These are phyloP conservation scores for Eristalis tenax DNA, from an alignment of 2,888 invertebrate species.

Conservation along the genomic window DNA sequence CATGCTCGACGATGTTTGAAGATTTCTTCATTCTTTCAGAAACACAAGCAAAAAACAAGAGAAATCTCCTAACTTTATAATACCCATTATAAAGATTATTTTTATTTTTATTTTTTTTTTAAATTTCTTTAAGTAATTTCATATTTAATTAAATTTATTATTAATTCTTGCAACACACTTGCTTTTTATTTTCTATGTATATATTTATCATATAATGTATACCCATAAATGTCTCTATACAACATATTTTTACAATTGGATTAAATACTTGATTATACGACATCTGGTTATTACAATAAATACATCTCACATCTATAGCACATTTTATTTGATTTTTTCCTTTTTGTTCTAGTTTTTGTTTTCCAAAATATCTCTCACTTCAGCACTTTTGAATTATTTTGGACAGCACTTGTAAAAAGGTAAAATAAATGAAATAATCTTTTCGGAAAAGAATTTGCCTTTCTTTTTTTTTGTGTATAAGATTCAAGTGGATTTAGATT, in stretches of 20 bases:
- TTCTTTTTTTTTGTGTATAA: not conserved
- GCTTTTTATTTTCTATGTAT: not conserved
- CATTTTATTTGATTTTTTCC: slow-evolving; percentile 26
- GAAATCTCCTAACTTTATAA: slow-evolving; percentile 56
- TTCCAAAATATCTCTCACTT: slow-evolving; percentile 8
- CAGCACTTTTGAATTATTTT: slow-evolving; percentile 32
- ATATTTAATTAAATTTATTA: slow-evolving; percentile 45
- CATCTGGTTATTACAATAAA: slow-evolving; percentile 62
- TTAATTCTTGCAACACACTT: slow-evolving; percentile 50
- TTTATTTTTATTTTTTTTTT: slow-evolving; percentile 55
- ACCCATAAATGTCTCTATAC: slow-evolving; percentile 64
- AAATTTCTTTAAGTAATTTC: slow-evolving; percentile 64
- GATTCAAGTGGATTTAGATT: slow-evolving; percentile 29
- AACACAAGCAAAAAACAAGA: not conserved
- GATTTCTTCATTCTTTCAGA: not conserved
- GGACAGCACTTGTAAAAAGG: slow-evolving; percentile 51
- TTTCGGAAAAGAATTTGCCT: slow-evolving; percentile 37
- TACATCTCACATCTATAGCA: slow-evolving; percentile 54
- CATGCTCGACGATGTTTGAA: no score
- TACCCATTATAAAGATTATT: slow-evolving; percentile 68
- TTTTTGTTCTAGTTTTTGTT: not conserved
- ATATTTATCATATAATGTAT: slow-evolving; percentile 2
- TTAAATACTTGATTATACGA: slow-evolving; percentile 61
- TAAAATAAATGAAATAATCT: not conserved
- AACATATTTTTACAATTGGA: slow-evolving; percentile 57